Evolutionary conservation across 2,113 vertebrate species (phyloP).

Genomic region (Probosciger aterrimus): DNA sequence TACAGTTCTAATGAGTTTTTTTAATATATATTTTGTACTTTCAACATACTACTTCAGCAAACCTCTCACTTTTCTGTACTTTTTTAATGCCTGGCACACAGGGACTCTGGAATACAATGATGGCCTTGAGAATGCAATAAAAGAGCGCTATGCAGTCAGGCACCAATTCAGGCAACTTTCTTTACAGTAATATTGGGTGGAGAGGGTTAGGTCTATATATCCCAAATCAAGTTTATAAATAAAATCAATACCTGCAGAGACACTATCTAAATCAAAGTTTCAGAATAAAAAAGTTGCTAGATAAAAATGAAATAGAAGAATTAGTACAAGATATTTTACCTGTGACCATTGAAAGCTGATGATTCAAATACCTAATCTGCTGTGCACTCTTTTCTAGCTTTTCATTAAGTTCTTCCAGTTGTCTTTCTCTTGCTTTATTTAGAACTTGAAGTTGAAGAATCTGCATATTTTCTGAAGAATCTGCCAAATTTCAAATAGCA

Average conservation of each 20-base stretch:
- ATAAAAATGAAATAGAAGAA: neutral
- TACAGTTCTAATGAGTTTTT: neutral
- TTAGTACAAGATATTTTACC: slow-evolving; percentile 69
- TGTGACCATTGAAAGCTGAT: slow-evolving; percentile 91
- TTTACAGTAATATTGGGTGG: neutral
- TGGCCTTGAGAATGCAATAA: neutral
- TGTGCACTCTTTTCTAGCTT: slow-evolving; percentile 88
- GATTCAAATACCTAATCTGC: slow-evolving; percentile 88
- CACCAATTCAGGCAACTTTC: neutral
- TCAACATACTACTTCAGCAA: neutral
- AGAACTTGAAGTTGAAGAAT: slow-evolving; percentile 89
- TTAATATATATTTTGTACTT: neutral
- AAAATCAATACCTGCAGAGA: neutral
- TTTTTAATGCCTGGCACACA: neutral
- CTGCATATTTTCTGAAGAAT: slow-evolving; percentile 82
- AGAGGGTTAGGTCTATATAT: neutral
- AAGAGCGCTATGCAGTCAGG: neutral
- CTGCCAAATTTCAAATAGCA: slow-evolving; percentile 70
- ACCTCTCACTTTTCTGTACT: neutral
- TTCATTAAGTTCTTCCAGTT: slow-evolving; percentile 84
- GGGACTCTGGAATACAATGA: neutral
- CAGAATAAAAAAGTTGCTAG: neutral
- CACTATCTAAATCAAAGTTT: neutral
- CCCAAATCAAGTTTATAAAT: neutral
- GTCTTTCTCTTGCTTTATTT: slow-evolving; percentile 88